A percentile compares a stretch with the other conserved stretches of the same genome.
Conservation (phyloP, 2,888 invertebrate genomes). For the Ophraella communa region DNA sequence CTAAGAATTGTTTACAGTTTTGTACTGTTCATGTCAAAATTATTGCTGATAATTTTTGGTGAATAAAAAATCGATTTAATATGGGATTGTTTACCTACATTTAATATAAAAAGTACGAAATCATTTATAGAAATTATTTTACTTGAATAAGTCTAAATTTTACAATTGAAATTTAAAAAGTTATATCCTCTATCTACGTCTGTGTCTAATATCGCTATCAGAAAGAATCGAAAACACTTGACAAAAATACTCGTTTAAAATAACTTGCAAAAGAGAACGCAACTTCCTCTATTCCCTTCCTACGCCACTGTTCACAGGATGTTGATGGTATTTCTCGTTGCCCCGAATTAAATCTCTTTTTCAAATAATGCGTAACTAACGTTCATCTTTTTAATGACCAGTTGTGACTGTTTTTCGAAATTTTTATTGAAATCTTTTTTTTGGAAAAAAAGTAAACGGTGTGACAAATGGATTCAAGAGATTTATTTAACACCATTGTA, state of each 20-base stretch:
- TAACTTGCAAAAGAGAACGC: background rate
- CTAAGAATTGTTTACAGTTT: too few relatives aligned
- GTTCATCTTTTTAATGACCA: conserved; percentile 31
- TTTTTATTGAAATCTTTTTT: conserved; percentile 15
- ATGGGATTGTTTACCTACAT: too few relatives aligned
- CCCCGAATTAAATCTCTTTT: conserved; percentile 27
- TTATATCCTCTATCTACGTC: too few relatives aligned
- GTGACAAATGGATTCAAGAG: conserved; percentile 25
- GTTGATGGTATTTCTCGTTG: conserved; percentile 23
- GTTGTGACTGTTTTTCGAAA: conserved; percentile 16
- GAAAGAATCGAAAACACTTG: background rate
- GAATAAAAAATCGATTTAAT: too few relatives aligned
- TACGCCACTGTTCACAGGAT: conserved; percentile 32
- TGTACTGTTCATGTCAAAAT: too few relatives aligned
- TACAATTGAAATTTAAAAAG: too few relatives aligned
- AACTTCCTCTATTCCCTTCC: background rate
- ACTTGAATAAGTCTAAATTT: too few relatives aligned
- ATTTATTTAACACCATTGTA: conserved; percentile 25
- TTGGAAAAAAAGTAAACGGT: too few relatives aligned
- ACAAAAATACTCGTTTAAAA: background rate
- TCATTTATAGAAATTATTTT: too few relatives aligned
- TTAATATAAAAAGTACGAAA: too few relatives aligned
- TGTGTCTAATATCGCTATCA: background rate
- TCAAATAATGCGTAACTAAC: conserved; percentile 32
- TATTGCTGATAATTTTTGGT: too few relatives aligned